phyloP scores from a whole-genome alignment of 2,113 vertebrate genomes.

The Donacobius atricapilla region DNA sequence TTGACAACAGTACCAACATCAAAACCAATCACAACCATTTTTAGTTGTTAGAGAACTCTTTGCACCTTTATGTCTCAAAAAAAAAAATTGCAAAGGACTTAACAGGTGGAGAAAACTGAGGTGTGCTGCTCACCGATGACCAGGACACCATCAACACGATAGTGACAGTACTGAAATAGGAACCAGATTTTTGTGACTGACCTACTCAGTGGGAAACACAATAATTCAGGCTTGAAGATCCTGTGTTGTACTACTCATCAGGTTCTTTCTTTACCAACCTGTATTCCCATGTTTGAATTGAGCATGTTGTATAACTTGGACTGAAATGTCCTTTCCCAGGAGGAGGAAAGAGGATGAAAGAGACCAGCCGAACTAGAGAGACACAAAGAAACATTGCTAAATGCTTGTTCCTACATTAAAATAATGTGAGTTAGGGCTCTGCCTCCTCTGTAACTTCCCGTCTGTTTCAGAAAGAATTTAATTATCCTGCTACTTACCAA shows the following conservation, averaged over 20 bases:
- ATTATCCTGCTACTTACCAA: background rate
- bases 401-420: background rate
- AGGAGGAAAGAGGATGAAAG: no score
- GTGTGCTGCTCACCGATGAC: background rate
- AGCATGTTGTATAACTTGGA: background rate
- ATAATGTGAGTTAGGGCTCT: background rate
- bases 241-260: accelerated
- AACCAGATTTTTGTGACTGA: background rate
- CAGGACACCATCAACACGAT: background rate
- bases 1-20: background rate
- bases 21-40: background rate
- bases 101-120: background rate
- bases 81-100: background rate
- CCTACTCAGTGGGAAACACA: background rate
- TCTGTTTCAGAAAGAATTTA: background rate
- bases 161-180: background rate
- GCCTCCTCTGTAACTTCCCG: background rate
- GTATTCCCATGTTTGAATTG: background rate
- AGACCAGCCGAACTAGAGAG: background rate
- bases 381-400: background rate
- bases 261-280: background rate
- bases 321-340: no score
- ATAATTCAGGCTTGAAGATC: background rate
- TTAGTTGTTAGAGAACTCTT: background rate
- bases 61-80: background rate